These are phyloP conservation scores for Enteromius mattozi DNA, from an alignment of 2,797 vertebrate species.

Conservation along the genomic window DNA sequence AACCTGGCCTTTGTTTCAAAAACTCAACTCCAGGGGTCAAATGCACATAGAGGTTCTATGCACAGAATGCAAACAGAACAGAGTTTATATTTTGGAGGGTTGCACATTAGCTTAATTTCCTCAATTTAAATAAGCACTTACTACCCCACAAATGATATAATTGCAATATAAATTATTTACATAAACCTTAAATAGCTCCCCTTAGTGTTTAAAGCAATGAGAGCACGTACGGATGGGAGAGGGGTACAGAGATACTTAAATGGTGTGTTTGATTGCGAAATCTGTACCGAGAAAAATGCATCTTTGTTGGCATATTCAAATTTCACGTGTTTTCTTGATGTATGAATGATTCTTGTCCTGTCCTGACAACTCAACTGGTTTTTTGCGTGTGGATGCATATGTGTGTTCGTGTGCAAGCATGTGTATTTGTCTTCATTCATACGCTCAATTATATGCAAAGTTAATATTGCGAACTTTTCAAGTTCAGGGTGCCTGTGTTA, in stretches of 20 bases:
- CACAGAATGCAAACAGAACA: slow-evolving; percentile 40
- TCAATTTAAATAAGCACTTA: slow-evolving; percentile 57
- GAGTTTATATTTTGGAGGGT: slow-evolving; percentile 37
- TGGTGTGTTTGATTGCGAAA: slow-evolving; percentile 41
- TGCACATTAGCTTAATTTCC: slow-evolving; percentile 51
- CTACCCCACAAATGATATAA: slow-evolving; percentile 47
- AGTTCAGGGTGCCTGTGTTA: slow-evolving; percentile 63
- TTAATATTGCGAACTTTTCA: slow-evolving; percentile 56
- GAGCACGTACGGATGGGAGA: slow-evolving; percentile 35
- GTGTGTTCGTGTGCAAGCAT: slow-evolving; percentile 48
- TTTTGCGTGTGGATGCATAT: slow-evolving; percentile 38
- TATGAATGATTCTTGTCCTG: slow-evolving; percentile 43
- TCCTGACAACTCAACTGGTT: slow-evolving; percentile 44
- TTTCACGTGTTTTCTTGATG: slow-evolving; percentile 34
- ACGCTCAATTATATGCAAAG: slow-evolving; percentile 59
- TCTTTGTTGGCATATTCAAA: slow-evolving; percentile 33
- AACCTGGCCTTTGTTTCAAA: slow-evolving; percentile 5
- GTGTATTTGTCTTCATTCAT: slow-evolving; percentile 57
- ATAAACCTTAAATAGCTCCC: slow-evolving; percentile 35
- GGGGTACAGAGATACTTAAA: slow-evolving; percentile 31
- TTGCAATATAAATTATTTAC: slow-evolving; percentile 49
- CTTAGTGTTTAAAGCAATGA: slow-evolving; percentile 41
- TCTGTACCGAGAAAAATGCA: slow-evolving; percentile 39
- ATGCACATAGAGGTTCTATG: slow-evolving; percentile 49
- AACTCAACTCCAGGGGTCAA: slow-evolving; percentile 20